A percentile compares a stretch with the other conserved stretches of the same genome.
Conservation (phyloP, 1,140 invertebrate species). For the Zeugodacus cucurbitae region DNA sequence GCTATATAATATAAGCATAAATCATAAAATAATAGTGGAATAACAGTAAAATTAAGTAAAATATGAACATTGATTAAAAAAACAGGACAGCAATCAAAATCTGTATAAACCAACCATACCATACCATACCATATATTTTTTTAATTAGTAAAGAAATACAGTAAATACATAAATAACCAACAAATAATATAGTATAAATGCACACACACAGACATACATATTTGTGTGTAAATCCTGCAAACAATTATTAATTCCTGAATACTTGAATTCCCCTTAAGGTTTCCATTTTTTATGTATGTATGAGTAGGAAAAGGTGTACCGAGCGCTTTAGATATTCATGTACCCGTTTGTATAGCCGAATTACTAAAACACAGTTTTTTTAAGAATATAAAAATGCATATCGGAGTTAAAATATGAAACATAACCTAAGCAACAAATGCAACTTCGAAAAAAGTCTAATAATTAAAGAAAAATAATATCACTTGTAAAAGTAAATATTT, state of each 20-base stretch:
- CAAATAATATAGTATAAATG: not conserved
- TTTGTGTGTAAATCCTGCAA: not conserved
- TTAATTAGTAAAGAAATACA: not conserved
- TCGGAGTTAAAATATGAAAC: not conserved
- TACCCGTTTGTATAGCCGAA: not conserved
- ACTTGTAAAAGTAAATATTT: not conserved
- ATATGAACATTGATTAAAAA: not conserved
- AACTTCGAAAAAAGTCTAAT: not conserved
- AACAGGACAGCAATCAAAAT: not conserved
- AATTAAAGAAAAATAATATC: not conserved
- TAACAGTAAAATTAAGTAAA: not conserved
- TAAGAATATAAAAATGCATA: constrained; percentile 30
- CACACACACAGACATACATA: not conserved
- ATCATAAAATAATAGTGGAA: not conserved
- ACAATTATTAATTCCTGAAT: not conserved
- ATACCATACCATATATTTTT: not conserved
- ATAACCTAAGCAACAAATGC: no score
- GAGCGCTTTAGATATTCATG: not conserved
- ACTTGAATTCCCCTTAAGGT: constrained; percentile 17
- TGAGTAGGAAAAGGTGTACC: not conserved
- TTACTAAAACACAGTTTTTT: not conserved
- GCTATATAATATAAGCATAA: not conserved
- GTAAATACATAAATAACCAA: not conserved
- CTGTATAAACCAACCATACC: not conserved
- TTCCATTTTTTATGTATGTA: not conserved